These are phyloP conservation scores for Patagioenas fasciata DNA, from an alignment of 2,113 vertebrate genomes.

Conservation along the genomic window DNA sequence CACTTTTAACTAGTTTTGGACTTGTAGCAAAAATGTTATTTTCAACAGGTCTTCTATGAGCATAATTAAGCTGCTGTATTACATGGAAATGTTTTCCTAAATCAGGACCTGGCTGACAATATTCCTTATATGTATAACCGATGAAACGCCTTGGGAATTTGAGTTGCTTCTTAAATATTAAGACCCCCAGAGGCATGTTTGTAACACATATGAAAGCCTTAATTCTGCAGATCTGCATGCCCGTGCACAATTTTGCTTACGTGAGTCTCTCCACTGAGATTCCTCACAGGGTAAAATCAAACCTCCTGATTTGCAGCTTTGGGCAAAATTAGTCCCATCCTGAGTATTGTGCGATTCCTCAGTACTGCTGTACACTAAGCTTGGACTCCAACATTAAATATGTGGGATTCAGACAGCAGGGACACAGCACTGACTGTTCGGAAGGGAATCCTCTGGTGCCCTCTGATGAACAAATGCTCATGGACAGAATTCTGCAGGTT, in stretches of 20 bases:
- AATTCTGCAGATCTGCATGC: neutral
- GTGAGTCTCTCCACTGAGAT: neutral
- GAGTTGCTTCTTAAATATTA: neutral
- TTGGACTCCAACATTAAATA: neutral
- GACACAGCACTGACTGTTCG: neutral
- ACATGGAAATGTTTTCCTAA: neutral
- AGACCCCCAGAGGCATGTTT: neutral
- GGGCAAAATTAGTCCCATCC: neutral
- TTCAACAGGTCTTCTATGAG: neutral
- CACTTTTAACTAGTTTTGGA: neutral
- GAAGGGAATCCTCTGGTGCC: conserved; percentile 7
- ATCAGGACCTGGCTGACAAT: neutral
- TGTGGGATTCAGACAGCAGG: neutral
- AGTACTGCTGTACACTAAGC: neutral
- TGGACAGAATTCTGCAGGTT: neutral
- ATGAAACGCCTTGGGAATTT: neutral
- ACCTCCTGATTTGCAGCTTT: neutral
- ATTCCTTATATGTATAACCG: neutral
- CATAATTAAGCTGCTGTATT: neutral
- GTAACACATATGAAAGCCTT: neutral
- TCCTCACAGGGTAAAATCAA: neutral
- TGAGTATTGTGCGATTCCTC: neutral
- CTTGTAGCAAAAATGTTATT: neutral
- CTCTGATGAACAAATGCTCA: neutral
- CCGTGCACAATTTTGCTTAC: neutral